These are phyloP conservation scores for Drosophila athabasca DNA, from an alignment of 1,140 invertebrate genomes.

Conservation along the genomic window DNA sequence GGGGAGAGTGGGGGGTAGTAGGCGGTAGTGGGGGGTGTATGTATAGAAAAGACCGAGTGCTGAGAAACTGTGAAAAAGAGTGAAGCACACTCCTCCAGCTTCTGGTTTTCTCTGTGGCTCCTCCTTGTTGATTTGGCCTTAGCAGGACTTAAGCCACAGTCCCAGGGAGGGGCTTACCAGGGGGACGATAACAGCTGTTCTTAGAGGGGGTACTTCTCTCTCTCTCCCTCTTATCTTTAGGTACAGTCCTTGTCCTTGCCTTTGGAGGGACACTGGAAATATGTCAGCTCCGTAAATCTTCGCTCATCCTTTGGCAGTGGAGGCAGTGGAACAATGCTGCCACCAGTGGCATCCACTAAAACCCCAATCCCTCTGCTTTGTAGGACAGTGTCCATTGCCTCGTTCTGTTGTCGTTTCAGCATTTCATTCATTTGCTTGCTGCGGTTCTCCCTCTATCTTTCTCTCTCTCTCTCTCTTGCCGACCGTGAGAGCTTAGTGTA, in stretches of 20 bases:
- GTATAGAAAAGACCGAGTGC: too few relatives aligned
- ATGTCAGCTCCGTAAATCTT: slow-evolving; percentile 55
- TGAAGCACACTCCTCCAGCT: too few relatives aligned
- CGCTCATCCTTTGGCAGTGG: slow-evolving; percentile 33
- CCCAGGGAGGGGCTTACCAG: neutral
- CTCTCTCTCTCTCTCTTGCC: too few relatives aligned
- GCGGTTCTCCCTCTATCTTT: slow-evolving; percentile 43
- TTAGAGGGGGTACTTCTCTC: neutral
- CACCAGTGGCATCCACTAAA: neutral
- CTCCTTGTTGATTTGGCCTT: slow-evolving; percentile 72
- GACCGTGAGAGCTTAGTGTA: slow-evolving; percentile 47
- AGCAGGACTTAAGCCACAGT: slow-evolving; percentile 52
- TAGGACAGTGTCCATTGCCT: slow-evolving; percentile 26
- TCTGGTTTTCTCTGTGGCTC: neutral
- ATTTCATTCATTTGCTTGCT: slow-evolving; percentile 74
- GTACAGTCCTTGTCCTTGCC: neutral
- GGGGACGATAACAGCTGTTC: slow-evolving; percentile 26
- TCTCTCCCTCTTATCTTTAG: neutral
- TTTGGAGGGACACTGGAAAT: slow-evolving; percentile 65
- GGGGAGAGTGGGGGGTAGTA: too few relatives aligned
- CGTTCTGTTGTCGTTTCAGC: slow-evolving; percentile 45
- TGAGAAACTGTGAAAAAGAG: too few relatives aligned
- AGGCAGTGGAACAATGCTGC: slow-evolving; percentile 34
- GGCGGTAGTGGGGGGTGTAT: too few relatives aligned
- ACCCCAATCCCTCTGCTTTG: slow-evolving; percentile 3